Percentiles rank a stretch among this genome's conserved stretches.
Evolutionary conservation across 2,113 vertebrate genomes (phyloP).

Genomic region (Zosterops lateralis): DNA sequence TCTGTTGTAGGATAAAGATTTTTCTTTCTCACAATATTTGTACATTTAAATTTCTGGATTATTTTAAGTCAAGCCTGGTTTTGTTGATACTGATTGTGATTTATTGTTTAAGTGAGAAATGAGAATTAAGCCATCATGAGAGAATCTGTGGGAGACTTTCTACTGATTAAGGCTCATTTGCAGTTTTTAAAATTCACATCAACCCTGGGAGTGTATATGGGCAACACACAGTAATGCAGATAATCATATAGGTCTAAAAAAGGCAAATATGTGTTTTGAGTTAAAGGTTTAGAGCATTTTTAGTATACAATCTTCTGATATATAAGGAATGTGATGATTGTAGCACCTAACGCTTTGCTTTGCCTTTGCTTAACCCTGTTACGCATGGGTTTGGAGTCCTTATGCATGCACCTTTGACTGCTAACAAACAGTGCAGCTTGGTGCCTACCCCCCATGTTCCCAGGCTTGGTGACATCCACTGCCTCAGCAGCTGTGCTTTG

Average conservation of each 20-base stretch:
- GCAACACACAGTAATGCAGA: not conserved
- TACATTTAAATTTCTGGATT: not conserved
- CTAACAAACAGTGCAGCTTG: no score
- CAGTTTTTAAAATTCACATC: not conserved
- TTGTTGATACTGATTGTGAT: not conserved
- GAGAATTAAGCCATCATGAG: not conserved
- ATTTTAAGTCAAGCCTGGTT: not conserved
- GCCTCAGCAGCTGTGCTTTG: not conserved
- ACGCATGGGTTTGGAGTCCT: not conserved
- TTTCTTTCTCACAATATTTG: not conserved
- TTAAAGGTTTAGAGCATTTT: not conserved
- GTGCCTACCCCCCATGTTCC: fast-evolving
- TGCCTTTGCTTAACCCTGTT: not conserved
- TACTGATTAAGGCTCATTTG: not conserved
- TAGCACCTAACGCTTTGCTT: not conserved
- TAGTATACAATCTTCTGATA: not conserved
- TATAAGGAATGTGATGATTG: not conserved
- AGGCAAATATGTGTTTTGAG: not conserved
- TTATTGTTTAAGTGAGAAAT: not conserved
- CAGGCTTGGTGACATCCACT: not conserved
- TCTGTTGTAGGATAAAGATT: not conserved
- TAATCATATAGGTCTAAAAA: not conserved
- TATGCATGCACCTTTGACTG: not conserved
- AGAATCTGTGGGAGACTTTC: not conserved
- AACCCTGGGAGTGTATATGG: not conserved